Percentiles rank a stretch among this genome's conserved stretches.
Evolutionary conservation across 1,140 invertebrate species (phyloP).

Genomic region (Ephestia elutella): DNA sequence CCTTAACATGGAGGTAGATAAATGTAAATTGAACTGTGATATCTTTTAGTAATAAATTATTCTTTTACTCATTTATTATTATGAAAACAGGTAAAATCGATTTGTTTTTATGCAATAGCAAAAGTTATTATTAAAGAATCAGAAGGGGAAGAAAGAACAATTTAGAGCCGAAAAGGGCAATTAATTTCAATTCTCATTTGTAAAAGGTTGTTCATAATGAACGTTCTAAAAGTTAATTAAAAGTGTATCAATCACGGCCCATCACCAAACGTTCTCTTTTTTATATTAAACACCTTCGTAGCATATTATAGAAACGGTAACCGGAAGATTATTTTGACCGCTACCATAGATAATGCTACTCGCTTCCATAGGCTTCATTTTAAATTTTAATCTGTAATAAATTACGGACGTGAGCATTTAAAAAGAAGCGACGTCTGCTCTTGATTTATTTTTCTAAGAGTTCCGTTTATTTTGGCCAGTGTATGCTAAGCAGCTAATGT

Average conservation of each 20-base stretch:
- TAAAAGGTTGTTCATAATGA: not conserved
- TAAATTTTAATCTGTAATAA: too few relatives aligned
- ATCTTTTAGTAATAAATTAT: too few relatives aligned
- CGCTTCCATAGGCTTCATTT: too few relatives aligned
- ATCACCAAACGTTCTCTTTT: not conserved
- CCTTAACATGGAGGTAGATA: not conserved
- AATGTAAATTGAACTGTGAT: not conserved
- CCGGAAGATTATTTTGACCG: not conserved
- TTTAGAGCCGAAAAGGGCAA: not conserved
- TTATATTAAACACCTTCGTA: not conserved
- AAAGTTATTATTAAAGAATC: not conserved
- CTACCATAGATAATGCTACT: not conserved
- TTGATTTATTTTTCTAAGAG: too few relatives aligned
- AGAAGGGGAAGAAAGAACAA: not conserved
- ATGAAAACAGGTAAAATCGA: too few relatives aligned
- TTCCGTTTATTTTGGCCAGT: too few relatives aligned
- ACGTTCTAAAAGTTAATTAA: not conserved
- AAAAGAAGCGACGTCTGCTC: too few relatives aligned
- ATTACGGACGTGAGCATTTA: too few relatives aligned
- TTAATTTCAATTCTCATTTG: not conserved
- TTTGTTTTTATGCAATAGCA: not conserved
- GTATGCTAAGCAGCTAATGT: too few relatives aligned
- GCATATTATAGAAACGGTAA: not conserved
- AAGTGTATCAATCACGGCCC: not conserved
- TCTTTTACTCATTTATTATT: too few relatives aligned